A percentile compares a stretch with the other conserved stretches of the same genome.
These are phyloP conservation scores for Ciconia boyciana DNA, from an alignment of 2,113 vertebrate species.

Conservation along the genomic window DNA sequence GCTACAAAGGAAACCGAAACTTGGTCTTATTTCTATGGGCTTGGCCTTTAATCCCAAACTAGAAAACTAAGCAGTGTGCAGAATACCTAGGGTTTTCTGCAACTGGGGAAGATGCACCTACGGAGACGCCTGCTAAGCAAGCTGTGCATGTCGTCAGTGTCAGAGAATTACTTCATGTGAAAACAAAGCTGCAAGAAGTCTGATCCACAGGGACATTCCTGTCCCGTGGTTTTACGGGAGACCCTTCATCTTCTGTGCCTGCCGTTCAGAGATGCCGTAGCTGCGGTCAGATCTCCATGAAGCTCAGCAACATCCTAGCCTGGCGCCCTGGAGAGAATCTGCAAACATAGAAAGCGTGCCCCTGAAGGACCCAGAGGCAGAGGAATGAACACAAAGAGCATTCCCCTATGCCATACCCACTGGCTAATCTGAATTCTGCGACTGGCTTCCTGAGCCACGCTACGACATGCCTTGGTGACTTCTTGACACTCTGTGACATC, in stretches of 20 bases:
- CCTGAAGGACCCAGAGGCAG: not conserved
- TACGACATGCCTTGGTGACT: not conserved
- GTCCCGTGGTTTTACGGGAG: not conserved
- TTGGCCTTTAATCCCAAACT: not conserved
- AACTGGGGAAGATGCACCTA: rapidly evolving
- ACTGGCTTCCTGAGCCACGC: not conserved
- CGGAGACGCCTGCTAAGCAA: not conserved
- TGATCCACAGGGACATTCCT: not conserved
- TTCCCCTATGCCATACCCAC: not conserved
- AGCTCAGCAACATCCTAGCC: not conserved
- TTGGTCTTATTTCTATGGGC: not conserved
- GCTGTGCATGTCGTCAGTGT: not conserved
- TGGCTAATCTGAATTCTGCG: not conserved
- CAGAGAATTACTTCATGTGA: not conserved
- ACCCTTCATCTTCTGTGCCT: not conserved
- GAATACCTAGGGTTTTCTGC: not conserved
- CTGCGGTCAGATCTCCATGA: not conserved
- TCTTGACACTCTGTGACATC: not conserved
- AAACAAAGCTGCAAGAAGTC: not conserved
- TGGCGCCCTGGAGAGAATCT: not conserved
- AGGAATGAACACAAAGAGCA: not conserved
- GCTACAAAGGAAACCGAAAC: not conserved
- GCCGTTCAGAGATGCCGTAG: not conserved
- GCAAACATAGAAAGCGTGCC: rapidly evolving
- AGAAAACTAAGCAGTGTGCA: not conserved